Evolutionary conservation across 2,888 invertebrate species (phyloP).

Genomic region (Malthinus seriepunctatus): DNA sequence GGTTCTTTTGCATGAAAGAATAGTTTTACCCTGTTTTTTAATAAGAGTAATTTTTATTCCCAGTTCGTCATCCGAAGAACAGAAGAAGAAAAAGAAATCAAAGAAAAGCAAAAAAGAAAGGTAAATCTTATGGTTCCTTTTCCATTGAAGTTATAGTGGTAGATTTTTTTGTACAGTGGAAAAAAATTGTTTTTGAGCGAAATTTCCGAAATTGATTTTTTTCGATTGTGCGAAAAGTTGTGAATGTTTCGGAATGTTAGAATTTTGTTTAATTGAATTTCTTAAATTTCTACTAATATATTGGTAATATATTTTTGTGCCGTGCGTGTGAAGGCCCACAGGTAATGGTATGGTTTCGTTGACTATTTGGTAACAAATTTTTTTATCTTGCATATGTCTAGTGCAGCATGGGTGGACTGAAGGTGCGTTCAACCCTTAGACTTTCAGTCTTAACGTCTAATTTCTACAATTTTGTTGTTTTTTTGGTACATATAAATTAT

Average conservation of each 20-base stretch:
- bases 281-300: slow-evolving; percentile 47
- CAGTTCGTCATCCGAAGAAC: slow-evolving; percentile 73
- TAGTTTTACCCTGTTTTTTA: neutral
- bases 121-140: slow-evolving; percentile 56
- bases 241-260: slow-evolving; percentile 18
- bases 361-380: slow-evolving; percentile 33
- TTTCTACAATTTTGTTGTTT: slow-evolving; percentile 17
- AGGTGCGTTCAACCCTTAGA: slow-evolving; percentile 48
- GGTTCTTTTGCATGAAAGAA: neutral
- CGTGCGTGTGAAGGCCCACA: slow-evolving; percentile 51
- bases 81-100: slow-evolving; percentile 79
- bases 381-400: slow-evolving; percentile 52
- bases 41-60: no score
- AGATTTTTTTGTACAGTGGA: slow-evolving; percentile 1
- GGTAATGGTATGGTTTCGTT: slow-evolving; percentile 50
- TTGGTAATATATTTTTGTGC: slow-evolving; percentile 55
- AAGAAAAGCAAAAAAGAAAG: slow-evolving; percentile 77
- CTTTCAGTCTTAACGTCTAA: slow-evolving; percentile 33
- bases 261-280: slow-evolving; percentile 19
- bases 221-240: neutral
- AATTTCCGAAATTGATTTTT: neutral
- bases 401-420: slow-evolving; percentile 48
- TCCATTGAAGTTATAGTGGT: neutral
- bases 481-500: slow-evolving; percentile 18
- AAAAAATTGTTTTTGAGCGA: neutral